A percentile compares a stretch with the other conserved stretches of the same genome.
These are phyloP conservation scores for Drosophila arizonae DNA, from an alignment of 1,140 invertebrate genomes.

Conservation along the genomic window DNA sequence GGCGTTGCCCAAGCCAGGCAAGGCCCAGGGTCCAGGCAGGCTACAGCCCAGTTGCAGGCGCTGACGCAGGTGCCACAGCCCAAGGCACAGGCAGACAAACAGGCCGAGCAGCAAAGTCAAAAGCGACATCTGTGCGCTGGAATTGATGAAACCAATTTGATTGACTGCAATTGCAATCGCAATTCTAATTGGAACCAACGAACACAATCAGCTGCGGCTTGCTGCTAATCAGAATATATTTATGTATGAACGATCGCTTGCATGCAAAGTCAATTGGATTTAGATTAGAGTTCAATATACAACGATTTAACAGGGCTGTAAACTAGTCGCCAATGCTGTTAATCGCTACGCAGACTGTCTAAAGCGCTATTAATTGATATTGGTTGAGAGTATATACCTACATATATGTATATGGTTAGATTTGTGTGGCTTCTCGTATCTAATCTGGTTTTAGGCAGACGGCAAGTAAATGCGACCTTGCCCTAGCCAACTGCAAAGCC, in stretches of 20 bases:
- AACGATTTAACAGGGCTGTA: not conserved
- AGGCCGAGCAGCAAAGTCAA: slow-evolving; percentile 39
- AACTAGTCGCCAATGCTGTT: not conserved
- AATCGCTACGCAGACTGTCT: not conserved
- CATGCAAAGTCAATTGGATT: slow-evolving; percentile 16
- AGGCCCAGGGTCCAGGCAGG: slow-evolving; percentile 68
- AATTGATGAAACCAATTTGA: not conserved
- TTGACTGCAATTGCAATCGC: not conserved
- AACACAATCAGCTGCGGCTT: slow-evolving; percentile 27
- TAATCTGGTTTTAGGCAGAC: slow-evolving; percentile 12
- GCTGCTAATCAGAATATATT: slow-evolving; percentile 25
- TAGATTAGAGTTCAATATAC: slow-evolving; percentile 15
- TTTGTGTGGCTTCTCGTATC: slow-evolving; percentile 24
- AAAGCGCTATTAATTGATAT: not conserved
- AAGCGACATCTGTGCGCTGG: slow-evolving; percentile 32
- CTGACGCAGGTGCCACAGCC: slow-evolving; percentile 36
- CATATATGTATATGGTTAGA: not conserved
- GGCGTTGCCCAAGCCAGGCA: slow-evolving; percentile 72
- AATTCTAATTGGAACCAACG: slow-evolving; percentile 7
- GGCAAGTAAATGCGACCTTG: not conserved
- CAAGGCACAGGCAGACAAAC: slow-evolving; percentile 8
- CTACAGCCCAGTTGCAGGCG: slow-evolving; percentile 44
- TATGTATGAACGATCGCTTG: not conserved
- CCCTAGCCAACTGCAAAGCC: slow-evolving; percentile 16
- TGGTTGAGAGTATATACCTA: not conserved